These are phyloP conservation scores for Lanius collurio DNA, from an alignment of 2,113 vertebrate species.

Conservation along the genomic window DNA sequence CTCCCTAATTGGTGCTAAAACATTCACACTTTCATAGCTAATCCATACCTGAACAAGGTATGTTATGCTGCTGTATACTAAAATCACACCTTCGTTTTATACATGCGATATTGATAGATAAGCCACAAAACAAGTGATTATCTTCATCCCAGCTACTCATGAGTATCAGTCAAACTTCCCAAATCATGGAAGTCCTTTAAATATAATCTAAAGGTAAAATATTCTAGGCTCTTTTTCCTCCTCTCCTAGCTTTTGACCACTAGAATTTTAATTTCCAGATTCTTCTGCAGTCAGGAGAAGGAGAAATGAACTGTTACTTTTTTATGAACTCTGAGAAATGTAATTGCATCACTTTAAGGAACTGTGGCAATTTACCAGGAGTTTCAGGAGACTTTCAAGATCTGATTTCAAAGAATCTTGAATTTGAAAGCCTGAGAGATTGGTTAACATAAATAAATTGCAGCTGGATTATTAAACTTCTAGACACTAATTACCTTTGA, in stretches of 20 bases:
- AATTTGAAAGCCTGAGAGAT: neutral
- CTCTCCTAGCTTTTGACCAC: neutral
- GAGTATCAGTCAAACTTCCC: neutral
- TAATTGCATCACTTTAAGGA: neutral
- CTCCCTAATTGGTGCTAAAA: neutral
- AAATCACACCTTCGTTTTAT: neutral
- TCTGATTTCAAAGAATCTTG: neutral
- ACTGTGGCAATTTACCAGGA: neutral
- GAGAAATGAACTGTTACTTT: neutral
- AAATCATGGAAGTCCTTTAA: neutral
- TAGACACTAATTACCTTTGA: neutral
- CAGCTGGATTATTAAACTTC: neutral
- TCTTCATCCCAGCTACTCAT: neutral
- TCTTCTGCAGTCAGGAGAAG: neutral
- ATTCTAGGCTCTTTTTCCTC: neutral
- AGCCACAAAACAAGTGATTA: neutral
- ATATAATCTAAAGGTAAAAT: neutral
- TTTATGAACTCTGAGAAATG: neutral
- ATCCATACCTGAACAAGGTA: neutral
- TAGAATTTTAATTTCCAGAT: neutral
- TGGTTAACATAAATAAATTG: neutral
- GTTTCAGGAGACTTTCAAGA: neutral
- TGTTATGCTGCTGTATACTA: neutral
- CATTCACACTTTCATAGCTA: neutral
- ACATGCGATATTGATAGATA: neutral